These are phyloP conservation scores for Glaucomys volans DNA, from an alignment of 2,113 vertebrate species.

Conservation along the genomic window DNA sequence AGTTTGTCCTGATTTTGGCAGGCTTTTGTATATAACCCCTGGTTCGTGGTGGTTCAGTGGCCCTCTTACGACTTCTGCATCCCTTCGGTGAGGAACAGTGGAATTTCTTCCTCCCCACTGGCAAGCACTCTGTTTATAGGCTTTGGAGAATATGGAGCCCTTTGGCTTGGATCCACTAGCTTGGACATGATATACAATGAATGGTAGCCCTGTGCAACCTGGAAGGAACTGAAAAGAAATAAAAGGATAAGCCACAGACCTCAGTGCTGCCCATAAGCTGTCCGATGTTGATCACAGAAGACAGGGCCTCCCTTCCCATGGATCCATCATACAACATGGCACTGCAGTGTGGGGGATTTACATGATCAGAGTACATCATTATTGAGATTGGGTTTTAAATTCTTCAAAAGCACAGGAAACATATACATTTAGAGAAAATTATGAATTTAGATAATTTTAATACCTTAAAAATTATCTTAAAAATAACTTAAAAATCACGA, in stretches of 20 bases:
- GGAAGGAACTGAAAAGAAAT: conserved; percentile 21
- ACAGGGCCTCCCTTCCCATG: not conserved
- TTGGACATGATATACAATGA: not conserved
- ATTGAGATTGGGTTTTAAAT: not conserved
- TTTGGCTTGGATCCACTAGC: not conserved
- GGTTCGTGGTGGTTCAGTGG: not conserved
- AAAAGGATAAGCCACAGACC: not conserved
- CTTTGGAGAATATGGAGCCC: not conserved
- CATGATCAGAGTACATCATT: not conserved
- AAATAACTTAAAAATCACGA: not conserved
- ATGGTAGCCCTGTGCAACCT: not conserved
- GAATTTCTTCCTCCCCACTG: not conserved
- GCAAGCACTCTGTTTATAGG: not conserved
- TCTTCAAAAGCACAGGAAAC: not conserved
- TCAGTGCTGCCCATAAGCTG: not conserved
- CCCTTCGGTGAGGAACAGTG: not conserved
- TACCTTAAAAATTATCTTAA: no score
- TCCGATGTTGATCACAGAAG: not conserved
- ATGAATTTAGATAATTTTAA: not conserved
- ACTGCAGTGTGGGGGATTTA: not conserved
- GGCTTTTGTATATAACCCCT: not conserved
- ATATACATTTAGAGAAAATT: not conserved
- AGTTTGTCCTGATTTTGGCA: not conserved
- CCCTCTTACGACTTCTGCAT: not conserved
- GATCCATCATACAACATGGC: not conserved